These are phyloP conservation scores for Nycticryphes semicollaris DNA, from an alignment of 2,113 vertebrate genomes.

Conservation along the genomic window DNA sequence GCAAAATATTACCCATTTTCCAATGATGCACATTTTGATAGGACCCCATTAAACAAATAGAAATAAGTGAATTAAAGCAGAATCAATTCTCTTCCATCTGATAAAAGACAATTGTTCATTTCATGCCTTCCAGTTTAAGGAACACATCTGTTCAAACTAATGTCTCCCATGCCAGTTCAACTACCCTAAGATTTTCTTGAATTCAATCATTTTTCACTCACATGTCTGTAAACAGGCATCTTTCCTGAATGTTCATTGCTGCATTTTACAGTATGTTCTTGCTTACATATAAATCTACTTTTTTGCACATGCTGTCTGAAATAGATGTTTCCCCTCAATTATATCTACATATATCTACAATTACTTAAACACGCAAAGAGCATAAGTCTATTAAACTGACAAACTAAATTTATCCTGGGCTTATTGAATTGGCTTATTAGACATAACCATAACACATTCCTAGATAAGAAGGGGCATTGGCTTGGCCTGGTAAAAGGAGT, in stretches of 20 bases:
- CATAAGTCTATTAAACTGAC: slow-evolving; percentile 44
- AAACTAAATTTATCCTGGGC: slow-evolving; percentile 41
- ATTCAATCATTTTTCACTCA: neutral
- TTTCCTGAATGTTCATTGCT: neutral
- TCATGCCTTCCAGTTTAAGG: neutral
- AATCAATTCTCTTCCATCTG: neutral
- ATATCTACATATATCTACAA: neutral
- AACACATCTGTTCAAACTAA: neutral
- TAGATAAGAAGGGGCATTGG: slow-evolving; percentile 56
- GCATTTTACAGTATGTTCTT: neutral
- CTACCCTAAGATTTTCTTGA: neutral
- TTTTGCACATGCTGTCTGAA: neutral
- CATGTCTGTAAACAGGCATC: neutral
- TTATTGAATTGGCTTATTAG: slow-evolving; percentile 58
- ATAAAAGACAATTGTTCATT: neutral
- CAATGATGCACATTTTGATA: neutral
- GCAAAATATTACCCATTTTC: neutral
- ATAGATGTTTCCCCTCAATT: neutral
- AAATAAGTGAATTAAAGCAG: neutral
- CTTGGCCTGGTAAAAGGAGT: slow-evolving; percentile 39
- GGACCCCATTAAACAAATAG: neutral
- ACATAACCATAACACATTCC: slow-evolving; percentile 66
- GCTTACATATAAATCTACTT: neutral
- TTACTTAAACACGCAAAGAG: slow-evolving; percentile 10
- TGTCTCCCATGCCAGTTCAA: neutral